Conservation (phyloP, 2,113 vertebrate genomes). For the Accipiter cooperii region DNA sequence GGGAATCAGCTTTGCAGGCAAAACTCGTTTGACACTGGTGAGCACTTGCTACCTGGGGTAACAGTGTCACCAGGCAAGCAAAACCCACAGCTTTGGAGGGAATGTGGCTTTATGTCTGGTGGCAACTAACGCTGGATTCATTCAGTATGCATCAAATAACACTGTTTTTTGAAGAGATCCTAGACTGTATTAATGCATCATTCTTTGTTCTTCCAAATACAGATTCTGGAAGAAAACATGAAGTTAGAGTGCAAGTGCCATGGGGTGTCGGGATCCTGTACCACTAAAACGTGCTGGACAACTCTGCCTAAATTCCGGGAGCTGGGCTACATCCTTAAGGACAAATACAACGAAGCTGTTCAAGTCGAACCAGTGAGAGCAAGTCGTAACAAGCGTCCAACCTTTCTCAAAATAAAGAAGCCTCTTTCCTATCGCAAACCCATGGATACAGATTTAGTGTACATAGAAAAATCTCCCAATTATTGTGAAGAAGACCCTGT, state of each 20-base stretch:
- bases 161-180: background rate
- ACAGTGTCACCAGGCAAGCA: background rate
- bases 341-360: conserved; percentile 91
- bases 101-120: background rate
- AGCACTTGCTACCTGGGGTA: background rate
- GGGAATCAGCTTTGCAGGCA: background rate
- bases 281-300: conserved; percentile 98
- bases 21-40: background rate
- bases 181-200: background rate
- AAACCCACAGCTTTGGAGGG: background rate
- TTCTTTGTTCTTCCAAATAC: background rate
- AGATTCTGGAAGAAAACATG: conserved; percentile 95
- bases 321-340: conserved; percentile 94
- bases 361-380: conserved; percentile 93
- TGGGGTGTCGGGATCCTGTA: conserved; percentile 93
- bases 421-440: conserved; percentile 94
- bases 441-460: conserved; percentile 94
- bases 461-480: conserved; percentile 95
- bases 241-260: conserved; percentile 94
- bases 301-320: conserved; percentile 96
- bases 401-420: conserved; percentile 97
- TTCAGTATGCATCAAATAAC: background rate
- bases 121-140: background rate
- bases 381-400: conserved; percentile 91
- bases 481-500: conserved; percentile 92